These are phyloP conservation scores for Anadara kagoshimensis DNA, from an alignment of 1,140 invertebrate genomes.

Conservation along the genomic window DNA sequence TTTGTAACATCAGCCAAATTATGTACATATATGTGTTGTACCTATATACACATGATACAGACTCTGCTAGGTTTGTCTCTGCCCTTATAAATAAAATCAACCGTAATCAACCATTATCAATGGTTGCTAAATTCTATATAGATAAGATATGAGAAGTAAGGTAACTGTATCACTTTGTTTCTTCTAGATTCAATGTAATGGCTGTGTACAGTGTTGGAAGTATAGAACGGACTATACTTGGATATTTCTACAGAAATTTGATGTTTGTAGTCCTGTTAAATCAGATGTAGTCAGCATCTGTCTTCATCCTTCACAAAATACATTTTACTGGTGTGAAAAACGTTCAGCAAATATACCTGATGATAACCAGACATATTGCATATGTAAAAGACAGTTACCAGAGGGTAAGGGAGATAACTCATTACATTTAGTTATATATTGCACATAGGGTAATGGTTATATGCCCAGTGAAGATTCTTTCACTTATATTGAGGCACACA, in stretches of 20 bases:
- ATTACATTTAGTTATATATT: no score
- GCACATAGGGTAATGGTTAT: no score
- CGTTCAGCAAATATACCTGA: background rate
- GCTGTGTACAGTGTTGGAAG: conserved; percentile 46
- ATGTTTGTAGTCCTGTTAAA: conserved; percentile 28
- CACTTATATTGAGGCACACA: no score
- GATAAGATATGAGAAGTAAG: no score
- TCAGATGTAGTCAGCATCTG: conserved; percentile 41
- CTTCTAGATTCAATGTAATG: conserved; percentile 43
- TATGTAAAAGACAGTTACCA: conserved; percentile 21
- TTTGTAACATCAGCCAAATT: no score
- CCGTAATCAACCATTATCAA: no score
- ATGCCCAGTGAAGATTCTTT: no score
- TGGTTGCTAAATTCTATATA: no score
- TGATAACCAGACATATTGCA: conserved; percentile 9
- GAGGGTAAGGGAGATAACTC: conserved; percentile 13
- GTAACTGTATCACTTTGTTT: background rate
- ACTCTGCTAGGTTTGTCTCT: no score
- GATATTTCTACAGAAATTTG: conserved; percentile 33
- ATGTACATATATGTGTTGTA: no score
- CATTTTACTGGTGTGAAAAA: conserved; percentile 52
- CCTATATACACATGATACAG: no score
- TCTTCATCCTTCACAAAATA: conserved; percentile 36
- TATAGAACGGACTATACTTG: conserved; percentile 33
- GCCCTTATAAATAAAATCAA: no score